Percentiles rank a stretch among this genome's conserved stretches.
Evolutionary conservation across 2,888 invertebrate genomes (phyloP).

Genomic region (Ganaspis brasiliensis): DNA sequence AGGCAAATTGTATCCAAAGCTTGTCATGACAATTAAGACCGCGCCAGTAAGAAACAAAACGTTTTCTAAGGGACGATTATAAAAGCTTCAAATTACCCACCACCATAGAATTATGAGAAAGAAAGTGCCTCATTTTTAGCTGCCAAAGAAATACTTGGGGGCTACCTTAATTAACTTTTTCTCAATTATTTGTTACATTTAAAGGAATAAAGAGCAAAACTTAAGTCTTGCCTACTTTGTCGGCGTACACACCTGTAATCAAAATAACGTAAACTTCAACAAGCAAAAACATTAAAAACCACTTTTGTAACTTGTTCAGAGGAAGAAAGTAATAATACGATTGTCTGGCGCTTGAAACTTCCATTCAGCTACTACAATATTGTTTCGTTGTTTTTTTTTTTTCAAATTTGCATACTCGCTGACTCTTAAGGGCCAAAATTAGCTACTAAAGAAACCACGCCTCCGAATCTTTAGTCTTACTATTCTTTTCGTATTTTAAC

Average conservation of each 20-base stretch:
- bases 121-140: slow-evolving; percentile 21
- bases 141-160: slow-evolving; percentile 20
- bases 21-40: slow-evolving; percentile 40
- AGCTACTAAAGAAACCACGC: neutral
- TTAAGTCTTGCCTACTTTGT: slow-evolving; percentile 39
- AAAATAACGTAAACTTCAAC: slow-evolving; percentile 56
- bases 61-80: slow-evolving; percentile 28
- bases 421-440: neutral
- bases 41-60: slow-evolving; percentile 30
- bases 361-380: slow-evolving; percentile 17
- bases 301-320: slow-evolving; percentile 38
- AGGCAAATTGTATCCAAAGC: slow-evolving; percentile 41
- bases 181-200: slow-evolving; percentile 38
- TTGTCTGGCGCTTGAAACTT: slow-evolving; percentile 33
- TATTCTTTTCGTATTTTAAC: neutral
- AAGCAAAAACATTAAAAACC: slow-evolving; percentile 52
- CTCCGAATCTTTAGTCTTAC: neutral
- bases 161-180: slow-evolving; percentile 37
- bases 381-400: slow-evolving; percentile 12
- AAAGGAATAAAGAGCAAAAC: slow-evolving; percentile 39
- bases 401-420: slow-evolving; percentile 1
- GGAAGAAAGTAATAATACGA: slow-evolving; percentile 51
- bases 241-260: slow-evolving; percentile 58
- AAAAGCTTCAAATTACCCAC: slow-evolving; percentile 35
- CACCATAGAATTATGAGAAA: slow-evolving; percentile 14